phyloP scores from a whole-genome alignment of 2,797 vertebrate species.

The Periparus ater region DNA sequence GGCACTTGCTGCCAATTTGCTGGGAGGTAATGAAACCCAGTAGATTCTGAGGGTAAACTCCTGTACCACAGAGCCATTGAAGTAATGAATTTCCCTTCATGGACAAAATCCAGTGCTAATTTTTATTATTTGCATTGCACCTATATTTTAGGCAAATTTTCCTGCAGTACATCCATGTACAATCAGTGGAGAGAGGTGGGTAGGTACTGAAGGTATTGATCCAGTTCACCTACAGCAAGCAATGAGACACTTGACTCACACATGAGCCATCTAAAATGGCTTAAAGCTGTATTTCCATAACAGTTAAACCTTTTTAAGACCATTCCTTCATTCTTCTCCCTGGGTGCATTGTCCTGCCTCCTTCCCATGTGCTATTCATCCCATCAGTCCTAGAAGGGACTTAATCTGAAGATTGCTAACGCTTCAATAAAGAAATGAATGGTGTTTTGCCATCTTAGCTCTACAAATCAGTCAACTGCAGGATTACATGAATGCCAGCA shows the following conservation, averaged over 20 bases:
- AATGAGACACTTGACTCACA: neutral
- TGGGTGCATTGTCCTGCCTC: neutral
- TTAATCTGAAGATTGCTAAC: constrained; percentile 2
- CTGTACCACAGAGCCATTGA: neutral
- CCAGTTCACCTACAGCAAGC: neutral
- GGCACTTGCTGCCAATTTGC: neutral
- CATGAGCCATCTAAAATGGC: neutral
- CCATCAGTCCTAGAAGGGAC: neutral
- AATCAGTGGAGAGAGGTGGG: neutral
- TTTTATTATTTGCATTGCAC: neutral
- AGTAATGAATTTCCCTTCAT: neutral
- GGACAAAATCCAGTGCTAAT: neutral
- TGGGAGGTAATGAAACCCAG: neutral
- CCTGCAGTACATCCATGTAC: neutral
- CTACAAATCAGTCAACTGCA: neutral
- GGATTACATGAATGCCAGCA: neutral
- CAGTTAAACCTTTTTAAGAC: neutral
- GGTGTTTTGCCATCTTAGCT: neutral
- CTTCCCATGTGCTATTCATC: constrained; percentile 5
- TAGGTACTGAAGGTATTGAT: neutral
- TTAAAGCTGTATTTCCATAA: neutral
- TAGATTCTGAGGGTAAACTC: neutral
- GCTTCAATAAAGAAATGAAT: neutral
- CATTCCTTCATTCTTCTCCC: neutral
- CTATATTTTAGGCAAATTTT: neutral